Conservation (phyloP, 2,888 invertebrate species). For the Ceraclea dissimilis region DNA sequence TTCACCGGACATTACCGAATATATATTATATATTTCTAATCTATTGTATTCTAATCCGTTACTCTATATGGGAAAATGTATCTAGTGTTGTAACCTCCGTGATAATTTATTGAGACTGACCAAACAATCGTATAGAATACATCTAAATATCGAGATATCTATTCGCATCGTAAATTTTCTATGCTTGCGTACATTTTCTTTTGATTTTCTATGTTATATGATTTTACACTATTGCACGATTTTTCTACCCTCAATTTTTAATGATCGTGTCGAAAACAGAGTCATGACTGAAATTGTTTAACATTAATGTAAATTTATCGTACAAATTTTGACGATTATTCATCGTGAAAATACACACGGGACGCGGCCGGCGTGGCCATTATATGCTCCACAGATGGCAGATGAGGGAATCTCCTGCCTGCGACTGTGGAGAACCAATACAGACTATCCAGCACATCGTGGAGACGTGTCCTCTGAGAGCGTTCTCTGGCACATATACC, state of each 20-base stretch:
- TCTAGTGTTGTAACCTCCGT: background rate
- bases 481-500: no score
- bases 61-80: background rate
- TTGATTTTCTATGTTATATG: background rate
- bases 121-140: background rate
- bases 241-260: background rate
- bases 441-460: no score
- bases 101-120: background rate
- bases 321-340: no score
- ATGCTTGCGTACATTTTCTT: background rate
- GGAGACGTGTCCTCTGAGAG: no score
- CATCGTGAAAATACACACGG: no score
- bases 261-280: no score
- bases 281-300: no score
- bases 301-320: no score
- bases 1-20: background rate
- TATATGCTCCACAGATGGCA: no score
- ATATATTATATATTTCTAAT: background rate
- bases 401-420: no score
- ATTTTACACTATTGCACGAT: background rate
- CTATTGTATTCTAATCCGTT: background rate
- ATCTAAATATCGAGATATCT: background rate
- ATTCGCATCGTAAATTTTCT: background rate
- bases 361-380: no score
- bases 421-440: no score